Percentiles rank a stretch among this genome's conserved stretches.
Evolutionary conservation across 2,888 invertebrate genomes (phyloP).

Genomic region (Tachystola acroxantha): DNA sequence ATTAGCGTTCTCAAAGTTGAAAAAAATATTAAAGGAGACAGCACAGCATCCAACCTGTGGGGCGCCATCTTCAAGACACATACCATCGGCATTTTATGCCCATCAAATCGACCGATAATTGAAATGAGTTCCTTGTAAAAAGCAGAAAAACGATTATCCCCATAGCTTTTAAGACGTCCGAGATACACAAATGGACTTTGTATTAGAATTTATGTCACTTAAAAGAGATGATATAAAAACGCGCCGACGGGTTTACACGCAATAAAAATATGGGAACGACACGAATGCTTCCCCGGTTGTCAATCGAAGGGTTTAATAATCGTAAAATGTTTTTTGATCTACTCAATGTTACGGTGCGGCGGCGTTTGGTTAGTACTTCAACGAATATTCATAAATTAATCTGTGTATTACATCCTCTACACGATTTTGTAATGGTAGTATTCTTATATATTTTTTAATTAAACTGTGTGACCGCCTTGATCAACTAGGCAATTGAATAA

Average conservation of each 20-base stretch:
- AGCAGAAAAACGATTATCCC: constrained; percentile 76
- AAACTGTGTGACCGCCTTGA: too few species aligned
- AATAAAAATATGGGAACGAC: constrained; percentile 76
- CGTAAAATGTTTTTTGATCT: constrained; percentile 73
- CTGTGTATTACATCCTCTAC: too few species aligned
- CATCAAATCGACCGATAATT: constrained; percentile 76
- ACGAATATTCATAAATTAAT: too few species aligned
- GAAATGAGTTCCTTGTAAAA: constrained; percentile 78
- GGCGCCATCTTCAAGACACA: constrained; percentile 69
- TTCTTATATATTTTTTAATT: too few species aligned
- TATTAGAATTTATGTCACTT: constrained; percentile 79
- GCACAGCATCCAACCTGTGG: constrained; percentile 54
- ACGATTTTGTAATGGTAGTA: too few species aligned
- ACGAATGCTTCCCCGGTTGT: constrained; percentile 72
- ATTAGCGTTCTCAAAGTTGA: constrained; percentile 69
- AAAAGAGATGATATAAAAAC: constrained; percentile 74
- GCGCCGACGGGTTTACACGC: constrained; percentile 76
- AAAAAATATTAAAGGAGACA: constrained; percentile 45
- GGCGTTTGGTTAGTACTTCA: too few species aligned
- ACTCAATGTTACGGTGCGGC: constrained; percentile 25
- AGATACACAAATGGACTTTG: constrained; percentile 78
- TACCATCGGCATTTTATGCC: constrained; percentile 69
- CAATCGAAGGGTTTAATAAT: constrained; percentile 73
- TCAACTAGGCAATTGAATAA: too few species aligned
- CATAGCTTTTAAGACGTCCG: constrained; percentile 76